Evolutionary conservation across 2,888 invertebrate species (phyloP).

Genomic region (Temnothorax rugatulus): DNA sequence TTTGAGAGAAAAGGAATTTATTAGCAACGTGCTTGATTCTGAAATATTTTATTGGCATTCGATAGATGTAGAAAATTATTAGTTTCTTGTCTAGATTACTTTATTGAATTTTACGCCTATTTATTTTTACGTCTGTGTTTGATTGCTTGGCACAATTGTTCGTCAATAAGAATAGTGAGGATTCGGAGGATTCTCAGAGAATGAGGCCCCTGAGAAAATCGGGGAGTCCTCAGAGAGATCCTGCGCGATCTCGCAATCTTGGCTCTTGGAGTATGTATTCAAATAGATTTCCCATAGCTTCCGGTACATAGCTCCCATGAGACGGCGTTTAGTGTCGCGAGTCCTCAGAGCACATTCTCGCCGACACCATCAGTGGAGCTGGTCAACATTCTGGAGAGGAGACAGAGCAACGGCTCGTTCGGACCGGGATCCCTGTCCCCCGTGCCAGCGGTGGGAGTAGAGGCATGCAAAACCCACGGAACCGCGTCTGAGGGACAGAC

Average conservation of each 20-base stretch:
- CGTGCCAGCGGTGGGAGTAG: constrained; percentile 81
- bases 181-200: background rate
- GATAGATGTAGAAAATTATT: background rate
- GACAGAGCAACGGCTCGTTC: constrained; percentile 84
- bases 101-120: constrained; percentile 1
- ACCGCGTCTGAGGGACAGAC: constrained; percentile 82
- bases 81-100: background rate
- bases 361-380: constrained; percentile 85
- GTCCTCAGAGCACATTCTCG: constrained; percentile 83
- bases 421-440: constrained; percentile 84
- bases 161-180: background rate
- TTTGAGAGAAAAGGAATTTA: too few species aligned
- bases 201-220: background rate
- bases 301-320: constrained; percentile 16
- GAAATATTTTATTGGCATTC: background rate
- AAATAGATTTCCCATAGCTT: constrained; percentile 15
- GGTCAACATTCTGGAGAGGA: constrained; percentile 84
- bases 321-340: constrained; percentile 35
- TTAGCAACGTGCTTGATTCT: background rate
- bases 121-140: constrained; percentile 30
- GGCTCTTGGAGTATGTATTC: background rate
- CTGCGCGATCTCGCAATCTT: background rate
- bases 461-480: constrained; percentile 85
- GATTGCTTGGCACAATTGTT: background rate
- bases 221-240: background rate